These are phyloP conservation scores for Druon quercuslanigerum DNA, from an alignment of 1,140 invertebrate species.

Conservation along the genomic window DNA sequence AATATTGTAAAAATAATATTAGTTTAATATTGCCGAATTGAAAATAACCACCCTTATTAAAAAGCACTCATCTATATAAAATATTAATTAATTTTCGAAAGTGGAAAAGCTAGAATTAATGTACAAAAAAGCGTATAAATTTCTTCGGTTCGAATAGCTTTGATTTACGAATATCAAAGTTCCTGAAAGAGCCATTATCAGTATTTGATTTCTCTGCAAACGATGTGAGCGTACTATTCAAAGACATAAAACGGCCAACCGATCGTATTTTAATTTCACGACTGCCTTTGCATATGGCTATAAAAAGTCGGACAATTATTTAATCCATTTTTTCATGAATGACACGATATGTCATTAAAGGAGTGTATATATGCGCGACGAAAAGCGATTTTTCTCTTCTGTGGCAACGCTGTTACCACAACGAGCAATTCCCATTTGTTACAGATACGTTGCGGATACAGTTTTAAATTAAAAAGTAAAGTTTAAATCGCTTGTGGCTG, in stretches of 20 bases:
- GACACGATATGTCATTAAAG: constrained; percentile 25
- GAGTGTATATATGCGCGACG: not conserved
- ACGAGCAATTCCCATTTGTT: constrained; percentile 41
- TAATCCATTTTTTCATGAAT: constrained; percentile 38
- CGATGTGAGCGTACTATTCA: not conserved
- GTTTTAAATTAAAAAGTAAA: constrained; percentile 8
- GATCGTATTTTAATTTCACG: constrained; percentile 24
- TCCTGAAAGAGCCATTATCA: not conserved
- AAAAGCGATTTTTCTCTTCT: constrained; percentile 37
- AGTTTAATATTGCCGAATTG: too few species aligned
- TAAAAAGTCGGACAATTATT: constrained; percentile 39
- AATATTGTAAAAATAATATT: too few species aligned
- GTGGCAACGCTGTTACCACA: constrained; percentile 33
- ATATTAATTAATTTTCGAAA: too few species aligned
- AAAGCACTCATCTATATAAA: too few species aligned
- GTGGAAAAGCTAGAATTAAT: too few species aligned
- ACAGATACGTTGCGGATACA: constrained; percentile 5
- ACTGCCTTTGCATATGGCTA: constrained; percentile 6
- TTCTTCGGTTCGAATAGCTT: not conserved
- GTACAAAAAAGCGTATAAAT: too few species aligned
- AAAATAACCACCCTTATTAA: too few species aligned
- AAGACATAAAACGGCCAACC: not conserved
- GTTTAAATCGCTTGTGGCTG: not conserved
- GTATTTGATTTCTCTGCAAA: not conserved
- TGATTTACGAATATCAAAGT: not conserved